These are phyloP conservation scores for Tamandua tetradactyla DNA, from an alignment of 2,797 vertebrate species.

Conservation along the genomic window DNA sequence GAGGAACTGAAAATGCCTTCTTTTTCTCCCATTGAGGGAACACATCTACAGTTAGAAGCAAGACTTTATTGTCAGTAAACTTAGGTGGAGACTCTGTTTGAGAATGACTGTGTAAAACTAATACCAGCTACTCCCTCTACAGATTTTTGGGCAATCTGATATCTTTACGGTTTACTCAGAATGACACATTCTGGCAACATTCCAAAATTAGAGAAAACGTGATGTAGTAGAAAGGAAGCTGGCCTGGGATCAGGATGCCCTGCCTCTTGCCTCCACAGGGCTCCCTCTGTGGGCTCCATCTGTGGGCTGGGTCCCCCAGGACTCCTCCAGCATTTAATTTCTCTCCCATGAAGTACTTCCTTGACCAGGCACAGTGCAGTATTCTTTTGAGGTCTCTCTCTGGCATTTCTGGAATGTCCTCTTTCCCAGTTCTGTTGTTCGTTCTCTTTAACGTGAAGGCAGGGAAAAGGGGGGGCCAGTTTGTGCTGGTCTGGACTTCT, in stretches of 20 bases:
- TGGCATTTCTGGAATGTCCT: too few species aligned
- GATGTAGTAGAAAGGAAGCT: not conserved
- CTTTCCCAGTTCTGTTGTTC: not conserved
- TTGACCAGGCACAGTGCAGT: too few species aligned
- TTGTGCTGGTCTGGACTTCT: not conserved
- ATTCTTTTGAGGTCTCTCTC: too few species aligned
- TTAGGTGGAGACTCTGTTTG: not conserved
- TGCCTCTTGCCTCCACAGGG: too few species aligned
- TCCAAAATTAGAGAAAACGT: not conserved
- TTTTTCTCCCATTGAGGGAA: not conserved
- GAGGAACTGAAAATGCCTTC: not conserved
- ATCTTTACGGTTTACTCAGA: not conserved
- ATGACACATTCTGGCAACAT: not conserved
- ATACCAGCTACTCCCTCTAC: not conserved
- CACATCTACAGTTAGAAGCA: not conserved
- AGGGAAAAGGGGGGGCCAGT: slow-evolving; percentile 63
- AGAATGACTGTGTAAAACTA: slow-evolving; percentile 28
- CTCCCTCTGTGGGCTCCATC: too few species aligned
- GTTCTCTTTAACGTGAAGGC: slow-evolving; percentile 8
- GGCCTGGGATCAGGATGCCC: too few species aligned
- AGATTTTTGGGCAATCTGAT: not conserved
- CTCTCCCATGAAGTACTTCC: slow-evolving; percentile 6
- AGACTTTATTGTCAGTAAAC: not conserved
- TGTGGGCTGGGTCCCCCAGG: too few species aligned
- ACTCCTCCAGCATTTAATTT: not conserved